Evolutionary conservation across 2,797 vertebrate species (phyloP), one percentile per base, ranked within the genome.

Genomic region (Eupleurogrammus muticus): DNA sequence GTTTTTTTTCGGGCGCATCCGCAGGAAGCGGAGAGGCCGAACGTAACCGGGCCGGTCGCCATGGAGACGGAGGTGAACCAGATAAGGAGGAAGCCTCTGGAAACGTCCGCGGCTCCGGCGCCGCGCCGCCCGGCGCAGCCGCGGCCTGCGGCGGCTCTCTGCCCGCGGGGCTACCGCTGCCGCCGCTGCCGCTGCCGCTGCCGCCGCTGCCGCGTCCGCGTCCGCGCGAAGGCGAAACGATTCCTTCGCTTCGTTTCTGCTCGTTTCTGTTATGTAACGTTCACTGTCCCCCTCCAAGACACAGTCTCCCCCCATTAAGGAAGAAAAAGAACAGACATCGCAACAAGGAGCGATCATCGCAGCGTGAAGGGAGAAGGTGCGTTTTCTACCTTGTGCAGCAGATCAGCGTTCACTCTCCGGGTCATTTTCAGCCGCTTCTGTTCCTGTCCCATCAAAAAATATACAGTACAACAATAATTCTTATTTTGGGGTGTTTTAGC

Each of bases 301-400:
- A 28, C 28, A 6, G 28, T 28, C 13, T 1, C 34, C 40, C n/a
- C 12, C 59, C 66, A 35, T 23, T 36, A 20, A 66, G 79, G 48
- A 77, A 66, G 79, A 47, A 77, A 20, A 87, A 81, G 73, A 83
- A 79, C 66, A 52, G n/a, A n/a, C n/a, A n/a, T n/a, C 66, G 62
- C 77, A 71, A 71, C 77, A 75, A 75, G 68, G 21, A 32, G 72
- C 80, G 2, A 23, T 74, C 54, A 66, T 54, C 65, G 68, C 67
- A 11, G 16, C 46, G 19, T 16, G 36, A 50, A 54, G 63, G 28
- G 47, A 32, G 8, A 23, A 58, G 51, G 50, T 49, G 10, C 69
- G 14, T 21, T 2, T 10, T 17, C n/a, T 82, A 92, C 90, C 90
- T 89, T 21, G 58, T 65, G 86, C 83, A 71, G 81, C 88, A 54